These are phyloP conservation scores for Periophthalmus magnuspinnatus DNA, from an alignment of 2,797 vertebrate genomes.

Conservation along the genomic window DNA sequence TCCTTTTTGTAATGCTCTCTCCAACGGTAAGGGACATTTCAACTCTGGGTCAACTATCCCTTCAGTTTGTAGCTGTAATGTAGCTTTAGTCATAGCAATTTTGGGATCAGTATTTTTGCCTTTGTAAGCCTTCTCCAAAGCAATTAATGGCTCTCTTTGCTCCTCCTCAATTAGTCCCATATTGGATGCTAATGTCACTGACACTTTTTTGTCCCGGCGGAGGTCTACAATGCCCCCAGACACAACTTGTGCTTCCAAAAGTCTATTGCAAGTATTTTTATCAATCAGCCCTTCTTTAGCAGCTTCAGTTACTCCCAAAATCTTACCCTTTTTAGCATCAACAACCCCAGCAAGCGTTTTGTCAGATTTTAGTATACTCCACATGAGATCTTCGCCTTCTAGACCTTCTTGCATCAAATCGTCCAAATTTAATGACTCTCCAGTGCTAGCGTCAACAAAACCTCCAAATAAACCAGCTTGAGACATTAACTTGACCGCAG, in stretches of 20 bases:
- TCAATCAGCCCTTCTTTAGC: slow-evolving; percentile 84
- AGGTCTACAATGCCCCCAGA: slow-evolving; percentile 92
- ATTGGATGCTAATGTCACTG: slow-evolving; percentile 90
- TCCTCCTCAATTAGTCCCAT: slow-evolving; percentile 83
- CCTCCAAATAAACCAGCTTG: slow-evolving; percentile 87
- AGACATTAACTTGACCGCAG: slow-evolving; percentile 88
- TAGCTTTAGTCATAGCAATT: slow-evolving; percentile 76
- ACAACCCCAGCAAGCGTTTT: slow-evolving; percentile 87
- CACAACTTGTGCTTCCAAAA: slow-evolving; percentile 90
- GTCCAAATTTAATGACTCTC: slow-evolving; percentile 81
- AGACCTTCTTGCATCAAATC: slow-evolving; percentile 87
- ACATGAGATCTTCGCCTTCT: slow-evolving; percentile 87
- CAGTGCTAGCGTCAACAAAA: slow-evolving; percentile 83
- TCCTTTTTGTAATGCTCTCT: slow-evolving; percentile 80
- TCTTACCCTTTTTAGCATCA: slow-evolving; percentile 78
- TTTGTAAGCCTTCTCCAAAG: slow-evolving; percentile 88
- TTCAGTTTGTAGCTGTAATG: slow-evolving; percentile 88
- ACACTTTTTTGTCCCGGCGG: slow-evolving; percentile 87
- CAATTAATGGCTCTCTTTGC: slow-evolving; percentile 78
- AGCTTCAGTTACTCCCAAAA: slow-evolving; percentile 84
- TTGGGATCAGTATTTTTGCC: slow-evolving; percentile 78
- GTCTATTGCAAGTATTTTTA: slow-evolving; percentile 78
- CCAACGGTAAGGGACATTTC: slow-evolving; percentile 77
- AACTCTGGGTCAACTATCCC: slow-evolving; percentile 86
- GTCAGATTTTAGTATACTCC: slow-evolving; percentile 85